phyloP scores from a whole-genome alignment of 2,113 vertebrate genomes.

The Rhinolophus ferrumequinum region DNA sequence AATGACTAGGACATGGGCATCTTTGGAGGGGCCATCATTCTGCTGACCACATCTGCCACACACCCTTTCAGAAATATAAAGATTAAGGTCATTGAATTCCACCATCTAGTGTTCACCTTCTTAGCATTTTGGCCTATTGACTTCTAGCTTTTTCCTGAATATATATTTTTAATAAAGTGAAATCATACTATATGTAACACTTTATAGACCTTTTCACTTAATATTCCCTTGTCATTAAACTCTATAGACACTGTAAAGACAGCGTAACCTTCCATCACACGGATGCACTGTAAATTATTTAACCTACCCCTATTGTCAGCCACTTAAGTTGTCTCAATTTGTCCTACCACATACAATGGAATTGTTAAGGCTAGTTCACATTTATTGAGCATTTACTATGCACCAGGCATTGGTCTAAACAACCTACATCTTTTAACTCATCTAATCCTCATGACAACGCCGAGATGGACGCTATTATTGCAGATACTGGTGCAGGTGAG shows the following conservation, averaged over 20 bases:
- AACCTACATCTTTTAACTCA: not conserved
- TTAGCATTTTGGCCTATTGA: not conserved
- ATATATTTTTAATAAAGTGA: not conserved
- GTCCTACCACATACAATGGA: not conserved
- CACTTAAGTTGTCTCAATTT: no score
- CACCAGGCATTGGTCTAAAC: not conserved
- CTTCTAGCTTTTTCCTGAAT: not conserved
- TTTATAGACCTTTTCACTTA: not conserved
- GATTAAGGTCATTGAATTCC: not conserved
- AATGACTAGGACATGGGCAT: not conserved
- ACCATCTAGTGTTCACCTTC: not conserved
- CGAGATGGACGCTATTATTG: fast-evolving
- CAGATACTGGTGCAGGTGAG: not conserved
- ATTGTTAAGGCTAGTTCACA: not conserved
- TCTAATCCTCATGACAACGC: not conserved
- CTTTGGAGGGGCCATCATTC: not conserved
- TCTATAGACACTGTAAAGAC: not conserved
- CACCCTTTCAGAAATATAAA: not conserved
- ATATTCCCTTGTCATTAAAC: not conserved
- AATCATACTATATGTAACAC: not conserved
- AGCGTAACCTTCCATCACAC: not conserved
- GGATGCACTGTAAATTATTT: not conserved
- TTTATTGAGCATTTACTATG: not conserved
- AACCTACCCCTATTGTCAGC: not conserved
- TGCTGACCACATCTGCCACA: no score